phyloP scores from a whole-genome alignment of 2,113 vertebrate species.

The Aviceda subcristata region DNA sequence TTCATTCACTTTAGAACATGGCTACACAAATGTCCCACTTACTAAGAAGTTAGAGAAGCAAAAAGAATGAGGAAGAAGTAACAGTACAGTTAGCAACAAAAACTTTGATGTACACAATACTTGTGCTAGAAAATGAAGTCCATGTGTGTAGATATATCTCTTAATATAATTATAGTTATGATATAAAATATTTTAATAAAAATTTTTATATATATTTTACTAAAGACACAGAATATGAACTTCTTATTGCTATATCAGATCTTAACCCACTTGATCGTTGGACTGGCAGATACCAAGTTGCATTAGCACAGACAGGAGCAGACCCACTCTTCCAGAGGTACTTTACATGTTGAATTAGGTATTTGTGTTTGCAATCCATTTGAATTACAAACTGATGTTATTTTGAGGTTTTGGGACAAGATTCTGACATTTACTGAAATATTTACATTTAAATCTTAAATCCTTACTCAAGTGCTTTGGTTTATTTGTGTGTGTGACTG shows the following conservation, averaged over 20 bases:
- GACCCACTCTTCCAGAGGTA: background rate
- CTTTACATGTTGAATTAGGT: background rate
- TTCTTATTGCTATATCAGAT: background rate
- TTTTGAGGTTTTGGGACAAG: background rate
- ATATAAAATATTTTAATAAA: background rate
- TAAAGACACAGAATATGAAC: background rate
- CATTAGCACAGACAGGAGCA: background rate
- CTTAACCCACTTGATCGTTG: background rate
- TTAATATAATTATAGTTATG: background rate
- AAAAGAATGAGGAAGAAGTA: background rate
- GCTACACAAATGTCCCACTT: background rate
- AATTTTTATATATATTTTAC: background rate
- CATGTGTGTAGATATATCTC: background rate
- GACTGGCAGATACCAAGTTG: background rate
- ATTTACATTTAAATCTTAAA: background rate
- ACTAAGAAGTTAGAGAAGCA: background rate
- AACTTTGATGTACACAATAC: background rate
- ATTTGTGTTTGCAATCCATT: background rate
- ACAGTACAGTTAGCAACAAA: background rate
- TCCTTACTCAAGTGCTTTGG: background rate
- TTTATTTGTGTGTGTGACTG: background rate
- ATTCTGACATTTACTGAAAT: background rate
- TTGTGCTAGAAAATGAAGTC: background rate
- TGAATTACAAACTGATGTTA: background rate
- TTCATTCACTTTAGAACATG: background rate